Base-by-base conservation (phyloP, 2,113 vertebrate genomes). In the Sakesphorus luctuosus region DNA sequence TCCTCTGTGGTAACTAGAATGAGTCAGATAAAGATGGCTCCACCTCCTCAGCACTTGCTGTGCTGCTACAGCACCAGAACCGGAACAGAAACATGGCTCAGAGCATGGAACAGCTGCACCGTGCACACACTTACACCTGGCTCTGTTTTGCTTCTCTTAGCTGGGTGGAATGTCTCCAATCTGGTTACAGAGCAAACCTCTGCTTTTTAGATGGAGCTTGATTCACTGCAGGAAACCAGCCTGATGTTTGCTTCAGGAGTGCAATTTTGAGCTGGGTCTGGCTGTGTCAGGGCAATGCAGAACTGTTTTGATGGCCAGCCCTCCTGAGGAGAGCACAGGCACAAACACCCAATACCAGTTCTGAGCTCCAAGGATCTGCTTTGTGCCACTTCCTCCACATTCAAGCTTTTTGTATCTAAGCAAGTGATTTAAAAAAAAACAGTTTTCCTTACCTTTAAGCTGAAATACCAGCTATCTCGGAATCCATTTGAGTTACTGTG, bases 51-150 rank as follows among this genome's bases (percentile, higher is more conserved):
- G 33, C 28, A 8, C 21, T 4, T 29, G 8, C 25, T 50, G 9
- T 52, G 29, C 40, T 79, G 18, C 36, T 12, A 2, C n/a, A 46
- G 38, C 29, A 29, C 9, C 11, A 18, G 16, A 31, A 24, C 8
- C 40, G 18, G 29, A 58, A 18, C 5, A 15, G 13, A 17, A 53
- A 6, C 10, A 33, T 25, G 44, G 19, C 12, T 28, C 20, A 55
- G 61, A 28, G 25, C 31, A 5, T 2, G 9, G 13, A 56, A 15
- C 21, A 78, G 36, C 44, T 33, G 8, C 31, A 33, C 24, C 7
- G 3, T 11, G 17, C 19, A 18, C 46, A 33, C 8, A 9, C 17
- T 9, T 2, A 0, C 2, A 23, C 10, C 38, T 11, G 23, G 7
- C 17, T 46, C 46, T 72, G 21, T 8, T 61, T 29, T 21, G 0